These are phyloP conservation scores for Phyllotis vaccarum DNA, from an alignment of 2,797 vertebrate species.

Conservation along the genomic window DNA sequence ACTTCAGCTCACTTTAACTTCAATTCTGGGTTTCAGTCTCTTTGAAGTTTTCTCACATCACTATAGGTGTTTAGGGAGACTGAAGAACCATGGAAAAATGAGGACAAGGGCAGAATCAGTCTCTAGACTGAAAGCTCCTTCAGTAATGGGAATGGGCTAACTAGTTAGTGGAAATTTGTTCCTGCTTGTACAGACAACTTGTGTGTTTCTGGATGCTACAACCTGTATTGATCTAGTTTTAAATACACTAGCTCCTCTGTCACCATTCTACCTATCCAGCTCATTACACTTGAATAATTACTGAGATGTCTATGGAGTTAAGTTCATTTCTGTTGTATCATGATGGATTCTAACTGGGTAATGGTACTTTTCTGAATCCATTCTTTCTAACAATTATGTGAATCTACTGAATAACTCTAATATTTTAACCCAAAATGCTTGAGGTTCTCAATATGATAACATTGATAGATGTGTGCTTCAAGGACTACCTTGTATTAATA, in stretches of 20 bases:
- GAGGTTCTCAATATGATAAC: too few species aligned
- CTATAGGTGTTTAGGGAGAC: background rate
- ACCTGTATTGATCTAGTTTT: background rate
- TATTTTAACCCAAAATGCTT: too few species aligned
- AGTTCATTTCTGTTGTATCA: too few species aligned
- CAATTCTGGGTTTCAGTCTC: background rate
- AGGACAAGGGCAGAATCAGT: background rate
- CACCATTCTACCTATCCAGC: too few species aligned
- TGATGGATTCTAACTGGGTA: background rate
- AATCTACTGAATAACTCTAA: too few species aligned
- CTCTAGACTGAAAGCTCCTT: background rate
- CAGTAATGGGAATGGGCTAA: too few species aligned
- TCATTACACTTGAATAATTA: background rate
- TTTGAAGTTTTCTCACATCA: too few species aligned
- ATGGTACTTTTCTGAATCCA: background rate
- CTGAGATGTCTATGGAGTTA: background rate
- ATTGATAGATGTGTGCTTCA: too few species aligned
- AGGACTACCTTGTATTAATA: too few species aligned
- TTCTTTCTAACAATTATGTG: background rate
- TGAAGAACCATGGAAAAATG: background rate
- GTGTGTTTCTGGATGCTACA: background rate
- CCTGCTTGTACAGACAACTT: too few species aligned
- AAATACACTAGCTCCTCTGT: background rate
- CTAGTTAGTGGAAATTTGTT: too few species aligned
- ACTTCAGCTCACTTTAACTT: background rate